Base-by-base conservation (phyloP, 2,888 invertebrate genomes). In the Erannis defoliaria region DNA sequence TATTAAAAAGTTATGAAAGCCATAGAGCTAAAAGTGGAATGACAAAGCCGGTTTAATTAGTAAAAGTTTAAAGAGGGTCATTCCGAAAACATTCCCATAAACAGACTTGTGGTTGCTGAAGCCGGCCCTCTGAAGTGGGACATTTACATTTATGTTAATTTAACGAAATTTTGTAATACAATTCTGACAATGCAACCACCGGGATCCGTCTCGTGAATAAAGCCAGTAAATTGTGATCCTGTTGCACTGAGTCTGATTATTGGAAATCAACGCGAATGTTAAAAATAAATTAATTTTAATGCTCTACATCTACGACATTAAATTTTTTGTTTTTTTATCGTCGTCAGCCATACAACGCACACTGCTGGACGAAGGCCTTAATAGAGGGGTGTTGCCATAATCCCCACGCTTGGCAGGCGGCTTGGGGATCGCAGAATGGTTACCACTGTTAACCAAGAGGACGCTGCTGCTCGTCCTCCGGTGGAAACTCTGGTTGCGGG, bases 111-210 rank as follows among this genome's bases (percentile, higher is more conserved):
- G 56, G 55, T 62, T 57, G 19, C 53, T 53, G 29, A 29, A 56
- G 51, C 53, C 53, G 48, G 53, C 56, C 56, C 53, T 57, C 73
- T 76, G 72, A 65, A 65, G 60, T 58, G 76, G 69, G 71, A 71
- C 74, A 85, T 86, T 86, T 80, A 75, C 87, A 87, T 88, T 82
- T 85, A 85, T 85, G 85, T 74, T 81, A 84, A 85, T 82, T 76
- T 74, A 64, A 64, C 71, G 67, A 76, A 80, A 78, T 74, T 78
- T 76, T 74, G 75, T 75, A 75, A 79, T 78, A 63, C 57, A 53
- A 74, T 58, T 62, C 42, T 64, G 67, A 64, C 72, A 59, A 53
- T 49, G 57, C 18, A 26, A 33, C 43, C 51, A 35, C 19, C 18
- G 40, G 58, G 51, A 38, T 38, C 46, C 42, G 42, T 48, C 45